These are phyloP conservation scores for Sepiola atlantica DNA, from an alignment of 2,888 invertebrate species.

Conservation along the genomic window DNA sequence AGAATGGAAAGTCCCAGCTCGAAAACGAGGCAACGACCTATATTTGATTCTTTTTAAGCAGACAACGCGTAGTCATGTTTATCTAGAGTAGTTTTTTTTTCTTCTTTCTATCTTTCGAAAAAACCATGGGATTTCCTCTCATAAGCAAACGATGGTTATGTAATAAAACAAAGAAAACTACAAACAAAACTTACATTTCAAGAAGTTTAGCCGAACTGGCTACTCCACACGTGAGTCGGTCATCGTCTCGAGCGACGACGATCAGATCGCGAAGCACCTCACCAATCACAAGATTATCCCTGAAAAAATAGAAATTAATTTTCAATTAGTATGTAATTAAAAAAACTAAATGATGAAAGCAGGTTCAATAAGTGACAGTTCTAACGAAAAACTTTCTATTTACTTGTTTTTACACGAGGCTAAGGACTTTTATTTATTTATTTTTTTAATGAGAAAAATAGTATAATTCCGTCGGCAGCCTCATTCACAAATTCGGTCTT, in stretches of 20 bases:
- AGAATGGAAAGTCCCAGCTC: background rate
- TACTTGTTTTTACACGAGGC: no score
- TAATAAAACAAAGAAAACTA: background rate
- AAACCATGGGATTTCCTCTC: background rate
- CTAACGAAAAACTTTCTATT: no score
- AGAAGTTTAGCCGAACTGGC: slow-evolving; percentile 33
- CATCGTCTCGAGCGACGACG: background rate
- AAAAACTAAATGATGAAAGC: no score
- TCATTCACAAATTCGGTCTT: no score
- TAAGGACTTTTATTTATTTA: no score
- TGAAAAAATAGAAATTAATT: background rate
- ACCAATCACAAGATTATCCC: background rate
- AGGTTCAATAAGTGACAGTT: no score
- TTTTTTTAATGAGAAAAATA: no score
- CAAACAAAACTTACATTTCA: slow-evolving; percentile 33
- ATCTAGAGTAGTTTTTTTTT: background rate
- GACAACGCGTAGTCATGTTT: background rate
- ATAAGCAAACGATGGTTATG: background rate
- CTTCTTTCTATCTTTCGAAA: background rate
- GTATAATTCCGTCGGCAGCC: no score
- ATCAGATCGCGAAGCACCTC: slow-evolving; percentile 32
- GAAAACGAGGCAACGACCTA: background rate
- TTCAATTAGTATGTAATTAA: background rate
- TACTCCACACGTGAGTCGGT: slow-evolving; percentile 35
- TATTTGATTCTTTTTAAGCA: background rate